Evolutionary conservation across 1,140 invertebrate genomes (phyloP).

Genomic region (Nasonia vitripennis): DNA sequence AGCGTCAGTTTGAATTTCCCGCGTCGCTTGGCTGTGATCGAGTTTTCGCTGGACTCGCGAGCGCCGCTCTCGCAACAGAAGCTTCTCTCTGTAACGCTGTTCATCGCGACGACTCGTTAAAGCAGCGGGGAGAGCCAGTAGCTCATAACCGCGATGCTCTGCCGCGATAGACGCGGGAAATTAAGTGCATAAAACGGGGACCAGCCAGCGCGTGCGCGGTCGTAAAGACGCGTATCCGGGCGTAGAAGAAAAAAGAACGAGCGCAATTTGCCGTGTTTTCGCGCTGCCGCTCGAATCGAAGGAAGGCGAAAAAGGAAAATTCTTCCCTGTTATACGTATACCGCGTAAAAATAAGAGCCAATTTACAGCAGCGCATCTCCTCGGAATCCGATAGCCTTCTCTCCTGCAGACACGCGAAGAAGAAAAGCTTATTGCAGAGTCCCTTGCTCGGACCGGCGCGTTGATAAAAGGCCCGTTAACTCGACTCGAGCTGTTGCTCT

Average conservation of each 20-base stretch:
- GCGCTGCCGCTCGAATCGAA: too few relatives aligned
- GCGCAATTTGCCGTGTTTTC: too few relatives aligned
- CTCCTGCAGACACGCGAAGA: too few relatives aligned
- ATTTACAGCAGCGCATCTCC: too few relatives aligned
- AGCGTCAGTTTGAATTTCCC: neutral
- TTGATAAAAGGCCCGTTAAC: neutral
- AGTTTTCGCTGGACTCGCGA: neutral
- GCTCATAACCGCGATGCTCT: conserved; percentile 1
- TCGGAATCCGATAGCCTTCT: too few relatives aligned
- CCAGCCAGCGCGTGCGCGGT: neutral
- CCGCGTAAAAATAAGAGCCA: too few relatives aligned
- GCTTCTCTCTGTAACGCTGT: neutral
- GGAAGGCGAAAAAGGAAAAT: too few relatives aligned
- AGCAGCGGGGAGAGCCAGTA: neutral
- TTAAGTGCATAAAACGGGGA: conserved; percentile 11
- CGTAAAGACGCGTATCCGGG: neutral
- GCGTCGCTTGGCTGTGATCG: neutral
- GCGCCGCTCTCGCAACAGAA: too few relatives aligned
- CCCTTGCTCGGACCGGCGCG: too few relatives aligned
- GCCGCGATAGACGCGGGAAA: neutral
- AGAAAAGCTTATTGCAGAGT: too few relatives aligned
- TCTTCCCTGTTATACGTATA: too few relatives aligned
- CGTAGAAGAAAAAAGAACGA: too few relatives aligned
- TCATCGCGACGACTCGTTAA: conserved; percentile 25
- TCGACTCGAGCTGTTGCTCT: neutral